Evolutionary conservation across 2,113 vertebrate genomes (phyloP).

Genomic region (Rhinolophus ferrumequinum): DNA sequence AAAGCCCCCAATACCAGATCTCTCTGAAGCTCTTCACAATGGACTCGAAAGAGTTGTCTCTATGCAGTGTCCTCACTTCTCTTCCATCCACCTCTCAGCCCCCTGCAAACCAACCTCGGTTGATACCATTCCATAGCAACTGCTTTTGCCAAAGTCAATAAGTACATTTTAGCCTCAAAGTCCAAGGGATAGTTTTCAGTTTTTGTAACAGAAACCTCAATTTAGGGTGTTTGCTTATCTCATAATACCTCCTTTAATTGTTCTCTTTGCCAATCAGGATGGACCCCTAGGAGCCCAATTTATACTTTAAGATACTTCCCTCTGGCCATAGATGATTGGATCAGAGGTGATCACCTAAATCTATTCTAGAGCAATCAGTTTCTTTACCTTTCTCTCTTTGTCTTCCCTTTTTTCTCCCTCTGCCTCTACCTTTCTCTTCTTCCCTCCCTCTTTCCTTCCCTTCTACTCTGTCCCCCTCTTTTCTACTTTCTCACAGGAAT

Average conservation of each 20-base stretch:
- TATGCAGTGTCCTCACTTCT: neutral
- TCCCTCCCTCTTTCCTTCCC: neutral
- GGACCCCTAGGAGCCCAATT: neutral
- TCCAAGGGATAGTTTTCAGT: neutral
- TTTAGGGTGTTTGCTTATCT: neutral
- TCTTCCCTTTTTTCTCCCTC: neutral
- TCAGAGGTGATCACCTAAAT: neutral
- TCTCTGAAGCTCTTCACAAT: neutral
- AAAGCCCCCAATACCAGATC: neutral
- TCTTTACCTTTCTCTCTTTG: neutral
- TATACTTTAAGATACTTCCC: neutral
- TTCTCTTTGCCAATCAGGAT: neutral
- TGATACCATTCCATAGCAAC: neutral
- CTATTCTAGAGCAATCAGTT: neutral
- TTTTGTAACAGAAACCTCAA: neutral
- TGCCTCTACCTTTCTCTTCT: neutral
- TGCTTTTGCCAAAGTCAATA: neutral
- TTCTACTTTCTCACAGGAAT: neutral
- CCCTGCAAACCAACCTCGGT: neutral
- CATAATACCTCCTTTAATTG: neutral
- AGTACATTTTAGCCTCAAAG: constrained; percentile 23
- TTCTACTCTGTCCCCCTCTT: neutral
- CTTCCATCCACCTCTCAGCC: neutral
- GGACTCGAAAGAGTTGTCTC: neutral
- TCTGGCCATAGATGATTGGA: neutral